These are phyloP conservation scores for Ophiodon elongatus DNA, from an alignment of 2,113 vertebrate genomes.

Conservation along the genomic window DNA sequence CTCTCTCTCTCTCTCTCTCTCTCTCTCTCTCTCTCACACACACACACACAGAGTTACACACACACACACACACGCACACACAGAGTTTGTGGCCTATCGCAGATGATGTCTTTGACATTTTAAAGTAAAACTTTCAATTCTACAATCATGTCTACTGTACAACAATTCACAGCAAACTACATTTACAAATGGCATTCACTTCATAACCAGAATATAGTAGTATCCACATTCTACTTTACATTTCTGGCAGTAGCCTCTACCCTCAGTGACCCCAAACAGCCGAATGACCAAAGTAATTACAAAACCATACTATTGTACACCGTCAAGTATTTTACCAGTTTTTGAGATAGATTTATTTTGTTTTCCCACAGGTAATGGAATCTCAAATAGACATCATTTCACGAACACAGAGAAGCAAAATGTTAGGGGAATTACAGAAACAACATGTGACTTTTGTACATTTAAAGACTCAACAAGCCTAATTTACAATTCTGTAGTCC, in stretches of 20 bases:
- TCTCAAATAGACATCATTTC: constrained; percentile 39
- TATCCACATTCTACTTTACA: constrained; percentile 4
- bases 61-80: constrained; percentile 16
- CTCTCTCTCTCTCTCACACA: constrained; percentile 3
- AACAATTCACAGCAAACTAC: constrained; percentile 40
- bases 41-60: constrained; percentile 11
- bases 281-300: constrained; percentile 3
- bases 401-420: constrained; percentile 25
- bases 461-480: constrained; percentile 46
- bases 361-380: constrained; percentile 20
- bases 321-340: constrained; percentile 2
- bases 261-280: constrained; percentile 6
- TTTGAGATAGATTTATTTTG: constrained; percentile 3
- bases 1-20: neutral
- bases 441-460: constrained; percentile 50
- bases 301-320: neutral
- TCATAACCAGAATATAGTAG: constrained; percentile 4
- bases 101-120: constrained; percentile 65
- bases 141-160: constrained; percentile 31
- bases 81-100: constrained; percentile 17
- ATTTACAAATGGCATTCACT: constrained; percentile 23
- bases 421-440: constrained; percentile 58
- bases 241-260: neutral
- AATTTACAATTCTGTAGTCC: constrained; percentile 57
- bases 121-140: constrained; percentile 24